These are phyloP conservation scores for Eucidaris tribuloides DNA, from an alignment of 35 echinoderm and acorn worm species.

Conservation along the genomic window DNA sequence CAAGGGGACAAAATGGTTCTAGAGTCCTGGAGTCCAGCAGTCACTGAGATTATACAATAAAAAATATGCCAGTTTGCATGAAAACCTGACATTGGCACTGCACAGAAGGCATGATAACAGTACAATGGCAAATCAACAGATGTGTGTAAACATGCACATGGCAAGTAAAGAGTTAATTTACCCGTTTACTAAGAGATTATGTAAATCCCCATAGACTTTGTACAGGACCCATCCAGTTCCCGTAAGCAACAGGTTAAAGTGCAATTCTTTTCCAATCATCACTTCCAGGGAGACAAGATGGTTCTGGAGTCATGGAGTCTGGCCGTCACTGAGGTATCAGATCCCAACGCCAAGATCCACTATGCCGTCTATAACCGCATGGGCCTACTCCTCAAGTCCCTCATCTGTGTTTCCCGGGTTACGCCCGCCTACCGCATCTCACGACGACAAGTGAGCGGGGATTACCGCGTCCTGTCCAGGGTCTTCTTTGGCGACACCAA, in stretches of 20 bases:
- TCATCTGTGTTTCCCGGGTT: slow-evolving; percentile 73
- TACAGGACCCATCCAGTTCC: too few relatives aligned
- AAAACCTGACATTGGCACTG: too few relatives aligned
- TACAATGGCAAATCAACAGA: too few relatives aligned
- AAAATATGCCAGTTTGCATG: too few relatives aligned
- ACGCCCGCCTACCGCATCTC: slow-evolving; percentile 77
- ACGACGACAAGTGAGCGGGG: slow-evolving; percentile 52
- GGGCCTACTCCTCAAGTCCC: slow-evolving; percentile 81
- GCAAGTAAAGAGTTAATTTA: too few relatives aligned
- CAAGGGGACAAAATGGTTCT: too few relatives aligned
- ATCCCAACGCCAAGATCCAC: slow-evolving; percentile 83
- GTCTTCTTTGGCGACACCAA: slow-evolving; percentile 78
- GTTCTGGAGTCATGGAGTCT: slow-evolving; percentile 92
- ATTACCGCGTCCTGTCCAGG: slow-evolving; percentile 79
- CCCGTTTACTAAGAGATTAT: background rate
- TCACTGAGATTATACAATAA: too few relatives aligned
- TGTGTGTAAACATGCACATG: too few relatives aligned
- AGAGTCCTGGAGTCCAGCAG: background rate
- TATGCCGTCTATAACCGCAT: slow-evolving; percentile 91
- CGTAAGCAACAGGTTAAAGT: too few relatives aligned
- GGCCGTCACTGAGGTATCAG: slow-evolving; percentile 51
- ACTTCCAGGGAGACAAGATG: slow-evolving; percentile 96
- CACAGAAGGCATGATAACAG: too few relatives aligned
- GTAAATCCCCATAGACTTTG: too few relatives aligned
- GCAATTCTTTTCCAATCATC: background rate